Evolutionary conservation across 2,797 vertebrate species (phyloP).

Genomic region (Cossypha polioptera): DNA sequence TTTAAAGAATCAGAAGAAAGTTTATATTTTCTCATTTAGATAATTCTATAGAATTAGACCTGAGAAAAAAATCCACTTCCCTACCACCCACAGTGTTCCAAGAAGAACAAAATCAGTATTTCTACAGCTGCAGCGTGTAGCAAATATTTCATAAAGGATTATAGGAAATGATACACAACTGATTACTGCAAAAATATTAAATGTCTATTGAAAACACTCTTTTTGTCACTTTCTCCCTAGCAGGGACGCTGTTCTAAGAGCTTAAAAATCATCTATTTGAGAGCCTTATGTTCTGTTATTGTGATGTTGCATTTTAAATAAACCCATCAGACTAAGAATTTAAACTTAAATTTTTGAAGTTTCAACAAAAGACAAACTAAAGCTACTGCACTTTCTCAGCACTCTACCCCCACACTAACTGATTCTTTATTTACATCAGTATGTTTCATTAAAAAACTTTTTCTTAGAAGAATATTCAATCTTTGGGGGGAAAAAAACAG

Average conservation of each 20-base stretch:
- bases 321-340: neutral
- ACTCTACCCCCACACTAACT: neutral
- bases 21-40: neutral
- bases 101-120: neutral
- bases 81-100: neutral
- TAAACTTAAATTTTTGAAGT: neutral
- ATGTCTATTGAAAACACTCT: neutral
- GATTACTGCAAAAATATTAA: neutral
- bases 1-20: neutral
- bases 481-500: accelerated
- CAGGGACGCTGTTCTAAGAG: neutral
- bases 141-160: neutral
- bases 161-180: neutral
- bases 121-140: neutral
- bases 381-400: neutral
- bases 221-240: neutral
- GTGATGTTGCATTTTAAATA: neutral
- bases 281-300: neutral
- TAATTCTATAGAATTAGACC: neutral
- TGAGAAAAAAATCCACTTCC: neutral
- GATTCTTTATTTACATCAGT: neutral
- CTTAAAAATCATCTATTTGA: neutral
- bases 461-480: neutral
- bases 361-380: neutral
- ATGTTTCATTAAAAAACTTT: neutral